Evolutionary conservation across 1,140 invertebrate species (phyloP), one percentile per base, ranked within the genome.

Genomic region (Diorhabda carinulata): DNA sequence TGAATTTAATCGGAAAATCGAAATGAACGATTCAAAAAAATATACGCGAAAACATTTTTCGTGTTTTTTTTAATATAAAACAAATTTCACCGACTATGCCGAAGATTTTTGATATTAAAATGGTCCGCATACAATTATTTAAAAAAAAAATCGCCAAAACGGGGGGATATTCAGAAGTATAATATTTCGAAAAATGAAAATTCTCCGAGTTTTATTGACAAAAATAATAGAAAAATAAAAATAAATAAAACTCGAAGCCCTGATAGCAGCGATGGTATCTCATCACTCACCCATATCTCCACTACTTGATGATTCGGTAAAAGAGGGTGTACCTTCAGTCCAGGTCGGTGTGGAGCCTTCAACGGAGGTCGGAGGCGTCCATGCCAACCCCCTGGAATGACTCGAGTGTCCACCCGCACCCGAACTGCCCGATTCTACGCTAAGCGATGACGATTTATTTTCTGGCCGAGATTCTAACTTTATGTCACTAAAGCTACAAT

Each of bases 311-410:
- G 95, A 97, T 81, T 97, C 94, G 56, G 96, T 98, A 83, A 96
- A 97, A 79, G 93, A 96, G 61, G 96, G 96, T 70, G 96, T 98
- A 77, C 96, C 96, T 85, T 98, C 96, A 25, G 96, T 98, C 92
- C 96, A 97, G 10, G 96, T 98, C 6, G 96, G 95, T n/a, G 96
- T 98, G 3, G 93, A 93, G 61, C 92, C 94, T 82, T 96, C 94
- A 71, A 93, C 90, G 71, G 92, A 95, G 60, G 92, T 89, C 9
- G 93, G 92, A 43, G 93, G 94, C 57, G 94, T 96, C 90, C 92
- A 94, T 6, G 87, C 91, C 73, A 87, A 82, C 77, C 86, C 81
- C 10, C 75, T 58, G 2, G 74, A 75, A 59, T 76, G 73, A 58
- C 76, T 78, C 42, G 75, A 76, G 61, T 78, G 75, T 57, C 78